phyloP scores from a whole-genome alignment of 1,140 invertebrate species.

The Drepana arcuata region DNA sequence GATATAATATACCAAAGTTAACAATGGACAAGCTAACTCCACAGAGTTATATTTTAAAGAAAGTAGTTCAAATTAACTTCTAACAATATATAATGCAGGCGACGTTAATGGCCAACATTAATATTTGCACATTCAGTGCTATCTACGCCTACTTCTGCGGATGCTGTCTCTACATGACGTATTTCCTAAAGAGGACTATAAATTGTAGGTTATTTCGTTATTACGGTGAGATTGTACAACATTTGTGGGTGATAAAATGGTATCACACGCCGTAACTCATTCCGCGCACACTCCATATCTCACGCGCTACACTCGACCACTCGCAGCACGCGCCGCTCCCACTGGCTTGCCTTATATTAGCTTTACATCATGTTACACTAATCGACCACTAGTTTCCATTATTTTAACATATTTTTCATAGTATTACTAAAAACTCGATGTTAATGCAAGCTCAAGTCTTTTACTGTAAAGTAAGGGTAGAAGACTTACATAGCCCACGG shows the following conservation, averaged over 20 bases:
- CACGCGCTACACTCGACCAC: too few species aligned
- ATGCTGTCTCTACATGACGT: conserved; percentile 29
- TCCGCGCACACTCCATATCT: conserved; percentile 33
- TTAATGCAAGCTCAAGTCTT: too few species aligned
- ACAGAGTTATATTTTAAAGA: background rate
- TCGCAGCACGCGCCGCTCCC: too few species aligned
- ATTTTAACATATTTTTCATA: too few species aligned
- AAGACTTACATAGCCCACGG: too few species aligned
- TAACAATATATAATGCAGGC: background rate
- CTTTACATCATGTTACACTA: too few species aligned
- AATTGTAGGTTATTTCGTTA: conserved; percentile 60
- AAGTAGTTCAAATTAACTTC: background rate
- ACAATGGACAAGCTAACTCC: background rate
- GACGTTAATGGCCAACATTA: background rate
- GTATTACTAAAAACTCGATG: too few species aligned
- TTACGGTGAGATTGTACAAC: conserved; percentile 52
- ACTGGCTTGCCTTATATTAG: too few species aligned
- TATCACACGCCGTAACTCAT: conserved; percentile 42
- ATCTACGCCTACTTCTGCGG: background rate
- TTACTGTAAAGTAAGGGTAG: too few species aligned
- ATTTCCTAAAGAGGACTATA: conserved; percentile 60
- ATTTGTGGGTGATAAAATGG: conserved; percentile 49
- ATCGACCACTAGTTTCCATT: too few species aligned
- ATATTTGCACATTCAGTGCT: background rate
- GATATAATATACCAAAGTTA: background rate